Percentiles rank a stretch among this genome's conserved stretches.
Conservation (phyloP, 2,797 vertebrate species). For the Sternotherus odoratus region DNA sequence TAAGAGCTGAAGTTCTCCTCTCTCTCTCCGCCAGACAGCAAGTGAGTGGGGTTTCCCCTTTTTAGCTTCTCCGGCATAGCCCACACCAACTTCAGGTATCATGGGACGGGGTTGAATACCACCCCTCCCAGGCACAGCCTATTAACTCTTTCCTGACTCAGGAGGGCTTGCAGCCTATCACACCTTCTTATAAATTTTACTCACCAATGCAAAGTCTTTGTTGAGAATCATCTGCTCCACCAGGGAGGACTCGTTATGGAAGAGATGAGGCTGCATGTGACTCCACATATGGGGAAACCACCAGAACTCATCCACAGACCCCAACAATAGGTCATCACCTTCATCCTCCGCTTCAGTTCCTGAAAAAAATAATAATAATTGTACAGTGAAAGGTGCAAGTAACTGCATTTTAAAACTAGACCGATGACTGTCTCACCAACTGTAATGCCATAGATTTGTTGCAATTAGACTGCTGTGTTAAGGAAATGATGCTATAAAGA, state of each 20-base stretch:
- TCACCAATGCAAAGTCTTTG: slow-evolving; percentile 96
- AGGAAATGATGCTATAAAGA: neutral
- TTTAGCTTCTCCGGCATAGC: neutral
- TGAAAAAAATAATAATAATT: slow-evolving; percentile 27
- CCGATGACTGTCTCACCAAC: neutral
- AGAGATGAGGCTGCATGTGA: slow-evolving; percentile 98
- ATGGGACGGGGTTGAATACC: neutral
- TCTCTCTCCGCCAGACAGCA: neutral
- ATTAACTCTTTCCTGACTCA: neutral
- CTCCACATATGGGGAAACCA: slow-evolving; percentile 99
- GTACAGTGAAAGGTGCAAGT: neutral
- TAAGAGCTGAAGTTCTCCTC: neutral
- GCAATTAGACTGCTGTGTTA: neutral
- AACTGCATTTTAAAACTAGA: rapidly evolving
- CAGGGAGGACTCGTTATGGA: slow-evolving; percentile 95
- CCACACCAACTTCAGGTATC: neutral
- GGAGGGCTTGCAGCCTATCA: neutral
- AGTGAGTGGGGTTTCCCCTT: neutral
- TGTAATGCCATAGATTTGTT: neutral
- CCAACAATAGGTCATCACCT: slow-evolving; percentile 92
- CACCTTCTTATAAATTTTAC: slow-evolving; percentile 29
- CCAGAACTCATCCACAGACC: slow-evolving; percentile 95
- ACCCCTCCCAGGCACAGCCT: neutral
- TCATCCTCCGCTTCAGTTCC: slow-evolving; percentile 93
- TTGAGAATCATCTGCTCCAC: slow-evolving; percentile 98